phyloP scores from a whole-genome alignment of 2,797 vertebrate species.

The Apogon talboti region DNA sequence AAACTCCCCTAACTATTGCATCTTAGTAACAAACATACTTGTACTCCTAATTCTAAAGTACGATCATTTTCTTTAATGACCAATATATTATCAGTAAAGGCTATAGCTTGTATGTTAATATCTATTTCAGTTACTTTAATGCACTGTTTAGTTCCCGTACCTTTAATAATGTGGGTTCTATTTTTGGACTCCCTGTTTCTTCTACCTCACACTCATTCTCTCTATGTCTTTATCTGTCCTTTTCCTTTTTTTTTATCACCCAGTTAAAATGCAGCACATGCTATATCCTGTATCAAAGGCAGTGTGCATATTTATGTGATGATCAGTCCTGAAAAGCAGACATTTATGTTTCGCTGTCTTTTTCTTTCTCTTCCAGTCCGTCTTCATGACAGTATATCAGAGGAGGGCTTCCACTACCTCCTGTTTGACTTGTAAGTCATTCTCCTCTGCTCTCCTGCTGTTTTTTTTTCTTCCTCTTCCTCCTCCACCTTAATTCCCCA shows the following conservation, averaged over 20 bases:
- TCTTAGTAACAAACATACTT: too few relatives aligned
- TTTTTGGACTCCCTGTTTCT: slow-evolving; percentile 42
- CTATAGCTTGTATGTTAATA: too few relatives aligned
- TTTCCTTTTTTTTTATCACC: slow-evolving; percentile 8
- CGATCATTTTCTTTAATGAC: too few relatives aligned
- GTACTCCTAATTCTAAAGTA: too few relatives aligned
- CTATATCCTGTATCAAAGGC: neutral
- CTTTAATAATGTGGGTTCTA: slow-evolving; percentile 6
- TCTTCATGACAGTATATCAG: slow-evolving; percentile 98
- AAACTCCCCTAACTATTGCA: too few relatives aligned
- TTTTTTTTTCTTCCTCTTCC: neutral
- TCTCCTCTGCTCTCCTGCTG: slow-evolving; percentile 6
- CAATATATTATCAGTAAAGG: too few relatives aligned
- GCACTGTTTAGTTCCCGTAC: neutral
- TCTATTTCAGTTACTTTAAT: slow-evolving; percentile 13
- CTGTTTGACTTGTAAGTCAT: slow-evolving; percentile 97
- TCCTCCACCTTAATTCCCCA: slow-evolving; percentile 11
- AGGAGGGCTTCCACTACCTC: slow-evolving; percentile 98
- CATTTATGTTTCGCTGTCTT: slow-evolving; percentile 34
- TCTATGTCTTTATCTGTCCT: neutral
- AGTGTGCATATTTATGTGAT: neutral
- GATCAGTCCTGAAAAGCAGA: neutral
- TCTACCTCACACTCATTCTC: neutral
- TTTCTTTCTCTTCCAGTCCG: slow-evolving; percentile 83
- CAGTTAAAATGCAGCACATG: slow-evolving; percentile 25